Conservation (phyloP, 1,140 invertebrate genomes). For the Drosophila bipectinata region DNA sequence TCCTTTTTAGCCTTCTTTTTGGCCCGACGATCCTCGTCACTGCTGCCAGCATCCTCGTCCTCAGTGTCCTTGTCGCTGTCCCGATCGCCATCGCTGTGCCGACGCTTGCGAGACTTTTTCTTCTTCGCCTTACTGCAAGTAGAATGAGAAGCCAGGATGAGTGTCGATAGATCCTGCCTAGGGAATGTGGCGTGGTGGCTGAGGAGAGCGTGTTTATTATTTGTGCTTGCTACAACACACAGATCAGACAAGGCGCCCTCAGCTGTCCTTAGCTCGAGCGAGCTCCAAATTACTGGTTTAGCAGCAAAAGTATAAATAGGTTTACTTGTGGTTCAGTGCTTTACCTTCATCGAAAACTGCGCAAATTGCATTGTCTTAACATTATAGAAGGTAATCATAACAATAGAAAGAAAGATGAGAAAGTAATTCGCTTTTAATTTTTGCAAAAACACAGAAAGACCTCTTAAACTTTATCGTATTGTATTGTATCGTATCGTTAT, state of each 20-base stretch:
- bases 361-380: constrained; percentile 84
- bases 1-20: constrained; percentile 85
- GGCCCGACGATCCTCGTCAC: constrained; percentile 83
- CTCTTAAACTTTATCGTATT: constrained; percentile 60
- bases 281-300: constrained; percentile 34
- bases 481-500: constrained; percentile 32
- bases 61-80: constrained; percentile 77
- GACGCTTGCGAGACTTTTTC: constrained; percentile 85
- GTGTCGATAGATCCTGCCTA: not conserved
- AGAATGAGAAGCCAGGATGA: constrained; percentile 43
- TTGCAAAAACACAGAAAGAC: constrained; percentile 59
- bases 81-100: constrained; percentile 82
- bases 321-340: constrained; percentile 76
- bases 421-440: constrained; percentile 82
- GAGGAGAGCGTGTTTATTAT: constrained; percentile 15
- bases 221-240: constrained; percentile 31
- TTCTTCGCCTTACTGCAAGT: constrained; percentile 85
- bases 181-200: not conserved
- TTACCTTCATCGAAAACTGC: constrained; percentile 84
- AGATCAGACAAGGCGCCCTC: constrained; percentile 38
- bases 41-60: constrained; percentile 82
- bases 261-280: constrained; percentile 12
- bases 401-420: constrained; percentile 84
- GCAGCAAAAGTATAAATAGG: constrained; percentile 66
- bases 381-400: constrained; percentile 80